phyloP scores from a whole-genome alignment of 2,888 invertebrate species.

The Entomobrya multifasciata region DNA sequence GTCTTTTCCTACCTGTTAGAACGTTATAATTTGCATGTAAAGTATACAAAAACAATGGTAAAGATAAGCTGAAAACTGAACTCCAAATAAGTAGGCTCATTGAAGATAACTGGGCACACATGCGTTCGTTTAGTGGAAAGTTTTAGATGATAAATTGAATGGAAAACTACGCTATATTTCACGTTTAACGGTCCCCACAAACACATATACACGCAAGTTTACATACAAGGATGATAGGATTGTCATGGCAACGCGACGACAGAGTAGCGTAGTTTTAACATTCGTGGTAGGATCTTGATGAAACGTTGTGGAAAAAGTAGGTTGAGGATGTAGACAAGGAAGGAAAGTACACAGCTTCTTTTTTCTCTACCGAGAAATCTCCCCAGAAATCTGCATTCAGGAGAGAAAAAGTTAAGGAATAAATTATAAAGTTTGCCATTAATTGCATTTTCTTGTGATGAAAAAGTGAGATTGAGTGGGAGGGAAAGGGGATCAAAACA shows the following conservation, averaged over 20 bases:
- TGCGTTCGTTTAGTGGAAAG: no score
- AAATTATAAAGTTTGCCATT: slow-evolving; percentile 73
- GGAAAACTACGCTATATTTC: no score
- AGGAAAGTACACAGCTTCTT: neutral
- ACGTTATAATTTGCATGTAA: no score
- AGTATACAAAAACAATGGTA: no score
- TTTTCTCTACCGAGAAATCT: neutral
- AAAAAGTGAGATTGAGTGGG: slow-evolving; percentile 68
- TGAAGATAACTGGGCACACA: no score
- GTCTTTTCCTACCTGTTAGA: no score
- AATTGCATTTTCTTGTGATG: slow-evolving; percentile 73
- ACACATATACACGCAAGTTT: no score
- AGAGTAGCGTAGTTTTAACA: neutral
- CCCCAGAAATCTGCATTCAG: slow-evolving; percentile 68
- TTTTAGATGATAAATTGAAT: no score
- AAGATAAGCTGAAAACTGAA: no score
- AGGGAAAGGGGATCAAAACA: neutral
- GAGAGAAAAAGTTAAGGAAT: slow-evolving; percentile 69
- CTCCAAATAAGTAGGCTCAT: no score
- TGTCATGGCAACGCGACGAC: neutral
- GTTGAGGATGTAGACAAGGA: slow-evolving; percentile 15
- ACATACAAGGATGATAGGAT: neutral
- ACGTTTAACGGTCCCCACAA: no score
- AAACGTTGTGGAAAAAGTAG: slow-evolving; percentile 9
- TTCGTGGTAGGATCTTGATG: slow-evolving; percentile 22